Evolutionary conservation across 2,797 vertebrate species (phyloP), one percentile per base, ranked within the genome.

Genomic region (Acipenser oxyrinchus): DNA sequence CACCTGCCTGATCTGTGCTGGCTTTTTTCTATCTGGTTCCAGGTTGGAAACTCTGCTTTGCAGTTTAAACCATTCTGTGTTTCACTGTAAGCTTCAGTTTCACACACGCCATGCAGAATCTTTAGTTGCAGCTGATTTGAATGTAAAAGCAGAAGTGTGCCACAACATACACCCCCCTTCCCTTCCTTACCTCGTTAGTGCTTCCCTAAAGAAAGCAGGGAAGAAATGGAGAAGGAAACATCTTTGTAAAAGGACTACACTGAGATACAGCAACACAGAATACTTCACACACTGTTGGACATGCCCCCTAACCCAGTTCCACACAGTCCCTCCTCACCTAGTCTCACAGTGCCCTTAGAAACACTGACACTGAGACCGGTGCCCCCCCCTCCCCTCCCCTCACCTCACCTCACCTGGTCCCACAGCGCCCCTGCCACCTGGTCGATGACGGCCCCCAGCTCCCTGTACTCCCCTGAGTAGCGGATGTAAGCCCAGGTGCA

Each of bases 401-500:
- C 87, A 99, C 95, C 83, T 97, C 70, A 11, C 8, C 87, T 79
- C 86, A 99, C 97, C 95, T 99, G 97, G 80, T 99, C 96, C 97
- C 97, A 99, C 61, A 99, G 84, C 0, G 96, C 95, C n/a, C 95
- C 96, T 0, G 97, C 97, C 87, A 99, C 95, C 83, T 98, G 37
- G 37, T 37, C 37, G 37, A 37, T 37, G 71, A 97, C 94, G 0
- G 95, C 95, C 0, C 96, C 97, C 49, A 99, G 90, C 75, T 99
- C 96, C 50, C 97, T 83, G 86, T 98, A 99, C 73, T 98, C 96
- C 76, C 97, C 97, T 6, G 95, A 97, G 87, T 99, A 99, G 18
- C 97, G 92, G 83, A 99, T 98, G 78, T 99, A 99, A 1, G 96
- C 96, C 97, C 97, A 99, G 76, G 96, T 98, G 76, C 96, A 99